These are phyloP conservation scores for Mnemiopsis leidyi DNA, from an alignment of 37 sponge, comb jelly and placozoan species.

Conservation along the genomic window DNA sequence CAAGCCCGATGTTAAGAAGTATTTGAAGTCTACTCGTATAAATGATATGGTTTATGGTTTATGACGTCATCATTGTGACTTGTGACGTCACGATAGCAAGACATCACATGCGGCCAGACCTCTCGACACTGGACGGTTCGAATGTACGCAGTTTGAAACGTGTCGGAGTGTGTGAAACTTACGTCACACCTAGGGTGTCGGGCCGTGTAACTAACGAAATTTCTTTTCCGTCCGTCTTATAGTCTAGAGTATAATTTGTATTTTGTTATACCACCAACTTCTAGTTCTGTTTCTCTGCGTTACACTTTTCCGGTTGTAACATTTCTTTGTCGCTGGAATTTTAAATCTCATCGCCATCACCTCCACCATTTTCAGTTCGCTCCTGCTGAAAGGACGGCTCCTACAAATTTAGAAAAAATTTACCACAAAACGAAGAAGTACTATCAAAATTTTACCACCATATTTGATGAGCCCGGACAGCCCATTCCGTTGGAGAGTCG, in stretches of 20 bases:
- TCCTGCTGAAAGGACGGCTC: neutral
- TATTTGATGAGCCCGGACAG: neutral
- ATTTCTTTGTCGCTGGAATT: neutral
- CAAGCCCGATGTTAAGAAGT: no score
- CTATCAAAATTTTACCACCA: slow-evolving; percentile 5
- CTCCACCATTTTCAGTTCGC: neutral
- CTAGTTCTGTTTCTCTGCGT: no score
- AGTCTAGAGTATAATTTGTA: neutral
- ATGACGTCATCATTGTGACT: neutral
- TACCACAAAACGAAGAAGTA: slow-evolving; percentile 37
- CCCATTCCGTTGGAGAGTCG: neutral
- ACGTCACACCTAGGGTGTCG: neutral
- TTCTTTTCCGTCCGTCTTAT: neutral
- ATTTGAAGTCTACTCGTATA: neutral
- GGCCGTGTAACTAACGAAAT: neutral
- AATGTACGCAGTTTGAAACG: neutral
- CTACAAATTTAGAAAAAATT: neutral
- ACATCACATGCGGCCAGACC: neutral
- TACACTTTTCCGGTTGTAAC: no score
- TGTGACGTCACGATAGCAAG: neutral
- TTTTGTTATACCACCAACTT: no score
- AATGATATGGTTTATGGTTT: neutral
- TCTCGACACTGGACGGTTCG: neutral
- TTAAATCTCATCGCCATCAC: neutral
- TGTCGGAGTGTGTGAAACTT: no score